Conservation (phyloP, 2,113 vertebrate species). For the Scatophagus argus region DNA sequence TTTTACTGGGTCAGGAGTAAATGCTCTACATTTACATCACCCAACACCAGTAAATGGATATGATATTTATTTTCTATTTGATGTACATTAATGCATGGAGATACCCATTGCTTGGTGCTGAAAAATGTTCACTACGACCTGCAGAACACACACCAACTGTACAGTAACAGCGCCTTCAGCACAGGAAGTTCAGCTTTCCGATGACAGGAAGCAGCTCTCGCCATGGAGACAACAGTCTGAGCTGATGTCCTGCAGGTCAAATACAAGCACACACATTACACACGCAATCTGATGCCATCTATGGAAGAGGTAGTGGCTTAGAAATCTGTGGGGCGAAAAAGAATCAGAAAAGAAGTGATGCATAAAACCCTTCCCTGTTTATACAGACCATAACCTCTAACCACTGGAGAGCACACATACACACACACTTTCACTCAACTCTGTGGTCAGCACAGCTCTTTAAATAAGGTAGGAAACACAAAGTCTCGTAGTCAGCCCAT, state of each 20-base stretch:
- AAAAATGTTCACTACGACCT: slow-evolving; percentile 7
- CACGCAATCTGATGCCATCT: slow-evolving; percentile 50
- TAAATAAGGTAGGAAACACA: slow-evolving; percentile 55
- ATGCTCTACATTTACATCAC: no score
- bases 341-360: slow-evolving; percentile 34
- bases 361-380: slow-evolving; percentile 47
- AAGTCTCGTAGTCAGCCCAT: slow-evolving; percentile 34
- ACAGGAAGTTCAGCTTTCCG: slow-evolving; percentile 72
- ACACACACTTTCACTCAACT: slow-evolving; percentile 14
- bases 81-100: not conserved
- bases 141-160: slow-evolving; percentile 16
- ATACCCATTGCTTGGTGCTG: not conserved
- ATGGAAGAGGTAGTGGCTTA: slow-evolving; percentile 27
- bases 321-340: slow-evolving; percentile 13
- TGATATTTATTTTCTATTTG: not conserved
- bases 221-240: slow-evolving; percentile 78
- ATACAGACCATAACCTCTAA: slow-evolving; percentile 56
- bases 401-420: slow-evolving; percentile 7
- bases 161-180: slow-evolving; percentile 32
- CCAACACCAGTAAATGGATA: not conserved
- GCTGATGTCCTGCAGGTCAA: slow-evolving; percentile 73
- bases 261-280: slow-evolving; percentile 32
- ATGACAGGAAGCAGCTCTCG: slow-evolving; percentile 74
- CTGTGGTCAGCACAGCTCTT: slow-evolving; percentile 25
- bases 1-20: not conserved